Percentiles rank a stretch among this genome's conserved stretches.
phyloP scores from a whole-genome alignment of 2,888 invertebrate species.

The Helleia helle region DNA sequence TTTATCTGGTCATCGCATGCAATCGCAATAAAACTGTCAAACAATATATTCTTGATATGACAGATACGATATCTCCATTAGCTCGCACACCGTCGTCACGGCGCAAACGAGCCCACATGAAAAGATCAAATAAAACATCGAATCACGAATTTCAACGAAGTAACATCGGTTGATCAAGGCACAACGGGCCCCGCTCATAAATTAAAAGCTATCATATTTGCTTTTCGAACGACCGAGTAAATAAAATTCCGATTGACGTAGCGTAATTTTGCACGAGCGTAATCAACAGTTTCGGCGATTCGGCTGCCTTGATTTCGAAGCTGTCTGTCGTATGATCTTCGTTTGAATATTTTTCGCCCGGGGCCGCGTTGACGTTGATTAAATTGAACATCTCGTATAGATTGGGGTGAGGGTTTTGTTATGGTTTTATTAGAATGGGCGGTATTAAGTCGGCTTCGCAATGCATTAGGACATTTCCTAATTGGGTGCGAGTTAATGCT shows the following conservation, averaged over 20 bases:
- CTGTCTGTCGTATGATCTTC: constrained; percentile 39
- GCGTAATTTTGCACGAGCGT: constrained; percentile 54
- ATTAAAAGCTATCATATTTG: constrained; percentile 69
- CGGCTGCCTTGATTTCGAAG: constrained; percentile 52
- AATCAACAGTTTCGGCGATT: constrained; percentile 65
- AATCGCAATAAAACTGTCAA: constrained; percentile 65
- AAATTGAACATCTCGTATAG: constrained; percentile 38
- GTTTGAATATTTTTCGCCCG: constrained; percentile 50
- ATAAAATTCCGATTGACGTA: constrained; percentile 62
- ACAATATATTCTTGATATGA: constrained; percentile 54
- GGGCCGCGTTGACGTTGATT: constrained; percentile 45
- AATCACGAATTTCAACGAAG: constrained; percentile 36
- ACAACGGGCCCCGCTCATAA: constrained; percentile 50
- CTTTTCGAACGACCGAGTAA: constrained; percentile 57
- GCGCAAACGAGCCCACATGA: constrained; percentile 39
- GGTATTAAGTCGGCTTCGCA: constrained; percentile 22
- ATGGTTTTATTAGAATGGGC: constrained; percentile 17
- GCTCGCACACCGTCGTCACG: constrained; percentile 50
- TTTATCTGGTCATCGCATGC: constrained; percentile 48
- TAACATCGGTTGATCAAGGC: constrained; percentile 33
- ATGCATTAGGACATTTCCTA: constrained; percentile 13
- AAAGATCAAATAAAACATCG: constrained; percentile 40
- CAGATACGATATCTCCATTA: constrained; percentile 66
- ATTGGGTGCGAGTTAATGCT: constrained; percentile 43
- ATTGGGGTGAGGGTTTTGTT: constrained; percentile 16